Evolutionary conservation across 2,888 invertebrate genomes (phyloP).

Genomic region (Eurytoma adleriae): DNA sequence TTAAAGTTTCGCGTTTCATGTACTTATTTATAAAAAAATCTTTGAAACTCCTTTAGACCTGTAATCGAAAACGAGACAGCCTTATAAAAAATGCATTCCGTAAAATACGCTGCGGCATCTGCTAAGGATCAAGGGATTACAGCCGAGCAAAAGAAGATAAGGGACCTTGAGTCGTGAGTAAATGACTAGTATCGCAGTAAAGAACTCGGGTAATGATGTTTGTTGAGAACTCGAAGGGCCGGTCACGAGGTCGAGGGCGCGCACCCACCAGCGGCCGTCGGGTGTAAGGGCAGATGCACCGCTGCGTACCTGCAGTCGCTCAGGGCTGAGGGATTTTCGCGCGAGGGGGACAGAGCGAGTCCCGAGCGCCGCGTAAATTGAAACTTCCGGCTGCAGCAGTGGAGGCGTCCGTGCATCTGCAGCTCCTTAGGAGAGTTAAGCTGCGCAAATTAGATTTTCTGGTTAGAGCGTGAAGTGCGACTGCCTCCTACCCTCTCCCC

Average conservation of each 20-base stretch:
- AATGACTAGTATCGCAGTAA: background rate
- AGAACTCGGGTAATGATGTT: slow-evolving; percentile 70
- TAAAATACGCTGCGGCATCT: no score
- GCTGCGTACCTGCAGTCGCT: background rate
- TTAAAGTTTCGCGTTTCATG: no score
- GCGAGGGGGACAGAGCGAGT: slow-evolving; percentile 20
- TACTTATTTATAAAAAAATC: no score
- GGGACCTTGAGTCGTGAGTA: background rate
- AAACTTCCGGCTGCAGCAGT: slow-evolving; percentile 63
- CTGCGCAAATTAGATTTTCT: slow-evolving; percentile 74
- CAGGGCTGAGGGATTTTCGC: slow-evolving; percentile 35
- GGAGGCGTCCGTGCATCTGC: slow-evolving; percentile 51
- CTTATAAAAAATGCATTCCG: background rate
- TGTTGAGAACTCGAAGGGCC: slow-evolving; percentile 68
- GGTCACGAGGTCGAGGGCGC: background rate
- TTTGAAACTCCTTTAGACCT: background rate
- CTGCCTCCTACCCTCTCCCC: slow-evolving; percentile 49
- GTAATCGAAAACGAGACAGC: background rate
- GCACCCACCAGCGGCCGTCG: background rate
- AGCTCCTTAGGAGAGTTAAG: slow-evolving; percentile 70
- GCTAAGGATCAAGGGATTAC: no score
- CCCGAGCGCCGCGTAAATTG: slow-evolving; percentile 67
- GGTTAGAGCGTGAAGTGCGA: slow-evolving; percentile 65
- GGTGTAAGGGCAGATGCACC: background rate
- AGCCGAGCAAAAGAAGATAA: background rate